These are phyloP conservation scores for Bambusicola thoracicus DNA, from an alignment of 2,113 vertebrate genomes.

Conservation along the genomic window DNA sequence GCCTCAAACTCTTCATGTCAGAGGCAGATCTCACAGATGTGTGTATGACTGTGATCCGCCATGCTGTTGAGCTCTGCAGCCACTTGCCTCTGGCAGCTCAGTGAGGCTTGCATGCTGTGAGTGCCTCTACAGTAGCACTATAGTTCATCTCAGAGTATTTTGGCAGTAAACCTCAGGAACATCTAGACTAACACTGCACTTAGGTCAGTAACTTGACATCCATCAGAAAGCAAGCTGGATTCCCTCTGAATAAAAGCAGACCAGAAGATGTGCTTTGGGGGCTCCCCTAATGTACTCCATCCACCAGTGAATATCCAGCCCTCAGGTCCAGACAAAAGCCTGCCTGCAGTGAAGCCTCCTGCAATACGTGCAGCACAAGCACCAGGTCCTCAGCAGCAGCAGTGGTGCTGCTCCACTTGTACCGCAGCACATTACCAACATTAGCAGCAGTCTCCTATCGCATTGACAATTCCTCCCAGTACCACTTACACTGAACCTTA, in stretches of 20 bases:
- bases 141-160: not conserved
- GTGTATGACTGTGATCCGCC: not conserved
- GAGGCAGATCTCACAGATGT: not conserved
- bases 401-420: not conserved
- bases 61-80: not conserved
- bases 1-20: not conserved
- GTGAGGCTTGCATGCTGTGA: rapidly evolving
- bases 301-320: not conserved
- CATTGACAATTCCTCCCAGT: not conserved
- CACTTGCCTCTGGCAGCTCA: not conserved
- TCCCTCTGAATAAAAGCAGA: not conserved
- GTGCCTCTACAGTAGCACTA: not conserved
- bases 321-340: not conserved
- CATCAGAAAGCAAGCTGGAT: not conserved
- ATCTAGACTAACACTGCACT: not conserved
- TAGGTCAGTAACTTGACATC: not conserved
- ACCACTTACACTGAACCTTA: not conserved
- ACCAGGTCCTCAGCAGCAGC: not conserved
- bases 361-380: not conserved
- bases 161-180: not conserved
- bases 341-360: not conserved
- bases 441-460: not conserved
- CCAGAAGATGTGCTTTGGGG: not conserved
- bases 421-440: not conserved
- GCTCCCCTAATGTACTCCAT: not conserved